Evolutionary conservation across 2,888 invertebrate species (phyloP).

Genomic region (Drosophila villosipedis): DNA sequence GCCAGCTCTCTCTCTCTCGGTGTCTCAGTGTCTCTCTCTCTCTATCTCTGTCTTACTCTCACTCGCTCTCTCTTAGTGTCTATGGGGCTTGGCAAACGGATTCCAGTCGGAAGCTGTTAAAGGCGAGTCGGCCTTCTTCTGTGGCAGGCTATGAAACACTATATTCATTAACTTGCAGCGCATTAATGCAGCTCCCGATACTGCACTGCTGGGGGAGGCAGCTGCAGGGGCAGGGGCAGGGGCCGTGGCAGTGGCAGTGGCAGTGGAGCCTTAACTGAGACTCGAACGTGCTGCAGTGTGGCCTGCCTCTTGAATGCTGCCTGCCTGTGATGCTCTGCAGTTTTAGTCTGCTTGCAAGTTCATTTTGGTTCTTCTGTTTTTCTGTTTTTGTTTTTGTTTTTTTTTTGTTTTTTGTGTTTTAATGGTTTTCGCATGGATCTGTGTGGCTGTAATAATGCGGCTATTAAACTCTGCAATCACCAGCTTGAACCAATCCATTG

Average conservation of each 20-base stretch:
- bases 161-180: constrained; percentile 84
- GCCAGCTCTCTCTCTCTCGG: not conserved
- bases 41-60: not conserved
- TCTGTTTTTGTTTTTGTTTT: not conserved
- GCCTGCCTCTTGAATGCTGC: constrained; percentile 12
- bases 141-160: constrained; percentile 82
- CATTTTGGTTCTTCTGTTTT: constrained; percentile 13
- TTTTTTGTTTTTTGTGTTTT: constrained; percentile 27
- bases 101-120: constrained; percentile 83
- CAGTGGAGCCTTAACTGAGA: constrained; percentile 41
- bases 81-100: constrained; percentile 72
- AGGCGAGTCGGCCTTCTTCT: constrained; percentile 76
- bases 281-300: constrained; percentile 36
- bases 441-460: constrained; percentile 79
- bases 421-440: constrained; percentile 70
- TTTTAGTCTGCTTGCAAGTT: constrained; percentile 35
- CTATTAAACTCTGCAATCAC: constrained; percentile 78
- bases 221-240: not conserved
- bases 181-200: constrained; percentile 69
- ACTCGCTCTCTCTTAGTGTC: not conserved
- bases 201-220: not conserved
- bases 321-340: constrained; percentile 4
- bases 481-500: constrained; percentile 80
- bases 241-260: constrained; percentile 5
- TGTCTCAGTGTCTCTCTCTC: too few relatives aligned